Conservation (phyloP, 2,888 invertebrate genomes). For the Microchrysa polita region DNA sequence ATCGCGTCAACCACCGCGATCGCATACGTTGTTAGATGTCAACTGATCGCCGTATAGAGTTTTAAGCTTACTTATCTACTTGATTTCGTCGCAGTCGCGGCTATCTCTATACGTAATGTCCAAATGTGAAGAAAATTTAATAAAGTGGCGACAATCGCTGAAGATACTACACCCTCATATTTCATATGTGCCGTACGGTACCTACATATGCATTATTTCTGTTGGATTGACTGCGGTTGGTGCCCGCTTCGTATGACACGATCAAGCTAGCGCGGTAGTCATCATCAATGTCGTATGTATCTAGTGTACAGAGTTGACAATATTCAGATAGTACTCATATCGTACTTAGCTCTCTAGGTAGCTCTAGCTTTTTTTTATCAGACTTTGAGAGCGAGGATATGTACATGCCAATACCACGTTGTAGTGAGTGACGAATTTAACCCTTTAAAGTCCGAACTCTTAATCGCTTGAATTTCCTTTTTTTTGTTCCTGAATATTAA, state of each 20-base stretch:
- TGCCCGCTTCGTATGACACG: neutral
- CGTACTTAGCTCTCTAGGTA: too few relatives aligned
- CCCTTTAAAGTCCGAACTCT: too few relatives aligned
- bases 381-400: too few relatives aligned
- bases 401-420: too few relatives aligned
- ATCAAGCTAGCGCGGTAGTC: neutral
- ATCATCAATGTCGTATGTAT: neutral
- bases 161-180: constrained; percentile 4
- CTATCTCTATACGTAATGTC: neutral
- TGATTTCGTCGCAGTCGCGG: neutral
- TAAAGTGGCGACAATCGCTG: constrained; percentile 10
- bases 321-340: too few relatives aligned
- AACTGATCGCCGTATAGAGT: constrained; percentile 58
- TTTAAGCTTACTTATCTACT: constrained; percentile 30
- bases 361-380: too few relatives aligned
- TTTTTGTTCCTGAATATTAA: too few relatives aligned
- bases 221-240: neutral
- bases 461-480: too few relatives aligned
- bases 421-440: too few relatives aligned
- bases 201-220: neutral
- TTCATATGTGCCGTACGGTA: neutral
- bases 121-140: constrained; percentile 37
- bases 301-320: too few relatives aligned
- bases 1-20: neutral
- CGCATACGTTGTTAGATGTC: constrained; percentile 62